Base-by-base conservation (phyloP, 2,888 invertebrate species). In the Orthosia gothica region DNA sequence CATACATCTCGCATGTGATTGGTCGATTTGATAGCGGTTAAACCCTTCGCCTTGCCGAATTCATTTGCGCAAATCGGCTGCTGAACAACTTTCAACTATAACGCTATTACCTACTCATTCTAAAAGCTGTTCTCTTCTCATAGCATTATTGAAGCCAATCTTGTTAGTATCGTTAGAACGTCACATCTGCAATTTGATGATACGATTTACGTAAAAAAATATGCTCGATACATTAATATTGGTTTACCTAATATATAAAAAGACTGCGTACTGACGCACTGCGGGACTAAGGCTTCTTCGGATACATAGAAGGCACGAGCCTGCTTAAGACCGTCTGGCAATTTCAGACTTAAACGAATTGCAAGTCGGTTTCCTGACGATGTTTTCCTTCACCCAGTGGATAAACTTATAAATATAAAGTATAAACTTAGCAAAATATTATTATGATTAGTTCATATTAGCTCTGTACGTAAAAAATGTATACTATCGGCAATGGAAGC, bases 151-250 rank as follows among this genome's bases (percentile, higher is more conserved):
- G 15, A 55, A 18, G 52, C 47, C 20, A 57, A 70, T 77, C 73
- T 62, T 65, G 64, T 63, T 59, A 70, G 50, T 59, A 64, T 40
- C 40, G 58, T 64, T 63, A 62, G 49, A 47, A 23, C 65, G 63
- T 74, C 70, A 55, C 52, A 63, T 69, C 82, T 85, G 87, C 62
- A 85, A 87, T 78, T 71, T 65, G 15, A 77, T 55, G 74, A 68
- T 45, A 70, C 5, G 18, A 68, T 73, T 64, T 52, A 45, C 26
- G 32, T 70, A 9, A 64, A 67, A 49, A 32, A 66, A 61, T 54
- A 61, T 74, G 40, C 16, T 55, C 32, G 50, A 63, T 40, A 59
- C 16, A 68, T 66, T 64, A 67, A 76, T 40, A 40, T 40, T 40
- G 40, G 9, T 40, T 40, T 40, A 40, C 40, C 40, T 40, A 40